A percentile compares a stretch with the other conserved stretches of the same genome.
Evolutionary conservation across 1,140 invertebrate genomes (phyloP).

Genomic region (Aradophagus sp.): DNA sequence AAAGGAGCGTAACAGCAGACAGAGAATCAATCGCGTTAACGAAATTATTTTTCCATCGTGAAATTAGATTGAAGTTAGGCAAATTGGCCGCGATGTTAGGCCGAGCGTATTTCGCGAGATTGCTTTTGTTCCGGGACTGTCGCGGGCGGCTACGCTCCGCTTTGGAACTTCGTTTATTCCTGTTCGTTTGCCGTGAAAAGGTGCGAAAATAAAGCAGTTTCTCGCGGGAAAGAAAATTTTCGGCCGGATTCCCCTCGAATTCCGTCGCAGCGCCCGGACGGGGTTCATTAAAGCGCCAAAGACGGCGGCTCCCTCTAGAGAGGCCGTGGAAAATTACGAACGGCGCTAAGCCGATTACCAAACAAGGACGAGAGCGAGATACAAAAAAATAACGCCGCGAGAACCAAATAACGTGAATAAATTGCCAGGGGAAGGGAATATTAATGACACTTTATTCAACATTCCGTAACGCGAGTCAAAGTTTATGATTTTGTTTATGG

Average conservation of each 20-base stretch:
- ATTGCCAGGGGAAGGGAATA: constrained; percentile 35
- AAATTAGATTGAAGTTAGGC: constrained; percentile 38
- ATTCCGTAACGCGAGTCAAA: no score
- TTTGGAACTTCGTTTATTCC: constrained; percentile 47
- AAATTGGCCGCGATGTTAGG: constrained; percentile 33
- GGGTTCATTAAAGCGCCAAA: constrained; percentile 60
- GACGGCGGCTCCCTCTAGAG: constrained; percentile 40
- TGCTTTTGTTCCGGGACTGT: constrained; percentile 31
- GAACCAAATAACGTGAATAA: constrained; percentile 43
- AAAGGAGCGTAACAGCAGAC: background rate
- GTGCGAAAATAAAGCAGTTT: constrained; percentile 49
- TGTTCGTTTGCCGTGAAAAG: constrained; percentile 53
- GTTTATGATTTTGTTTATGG: no score
- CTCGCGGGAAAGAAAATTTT: constrained; percentile 52
- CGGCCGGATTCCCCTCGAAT: constrained; percentile 45
- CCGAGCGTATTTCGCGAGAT: constrained; percentile 24
- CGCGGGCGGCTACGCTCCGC: constrained; percentile 7
- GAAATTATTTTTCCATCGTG: constrained; percentile 34
- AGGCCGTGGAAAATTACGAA: constrained; percentile 53
- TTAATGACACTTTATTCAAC: constrained; percentile 34
- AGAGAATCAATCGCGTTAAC: constrained; percentile 12
- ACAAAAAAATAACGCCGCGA: no score
- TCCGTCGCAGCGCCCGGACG: constrained; percentile 49
- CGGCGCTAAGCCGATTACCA: constrained; percentile 55
- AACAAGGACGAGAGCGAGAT: constrained; percentile 51